A percentile compares a stretch with the other conserved stretches of the same genome.
These are phyloP conservation scores for Nebria ingens DNA, from an alignment of 1,140 invertebrate species.

Conservation along the genomic window DNA sequence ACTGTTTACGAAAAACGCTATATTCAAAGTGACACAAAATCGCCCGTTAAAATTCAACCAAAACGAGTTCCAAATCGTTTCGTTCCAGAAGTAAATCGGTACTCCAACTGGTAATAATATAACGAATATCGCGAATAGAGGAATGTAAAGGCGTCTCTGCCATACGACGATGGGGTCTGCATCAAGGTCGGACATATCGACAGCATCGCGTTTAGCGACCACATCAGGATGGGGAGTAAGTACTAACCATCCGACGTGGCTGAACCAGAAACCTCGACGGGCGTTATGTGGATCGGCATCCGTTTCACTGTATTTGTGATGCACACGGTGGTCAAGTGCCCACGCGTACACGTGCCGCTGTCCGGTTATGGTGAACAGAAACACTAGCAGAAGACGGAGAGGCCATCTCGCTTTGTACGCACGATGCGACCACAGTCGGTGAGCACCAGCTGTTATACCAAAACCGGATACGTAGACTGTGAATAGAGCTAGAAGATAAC, in stretches of 20 bases:
- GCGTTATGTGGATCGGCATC: constrained; percentile 76
- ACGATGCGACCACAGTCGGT: constrained; percentile 80
- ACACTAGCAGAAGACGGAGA: constrained; percentile 59
- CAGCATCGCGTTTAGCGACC: constrained; percentile 58
- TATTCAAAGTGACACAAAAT: constrained; percentile 75
- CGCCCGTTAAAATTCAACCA: constrained; percentile 74
- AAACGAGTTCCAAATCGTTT: constrained; percentile 66
- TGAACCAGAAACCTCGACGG: constrained; percentile 68
- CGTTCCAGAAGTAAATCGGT: constrained; percentile 76
- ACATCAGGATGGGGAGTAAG: constrained; percentile 69
- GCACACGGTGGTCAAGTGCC: constrained; percentile 71
- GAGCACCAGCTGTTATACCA: constrained; percentile 81
- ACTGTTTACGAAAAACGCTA: constrained; percentile 89
- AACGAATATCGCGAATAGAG: constrained; percentile 63
- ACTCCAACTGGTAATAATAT: constrained; percentile 68
- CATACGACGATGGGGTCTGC: constrained; percentile 76
- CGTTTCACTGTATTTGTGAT: constrained; percentile 75
- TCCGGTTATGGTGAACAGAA: constrained; percentile 73
- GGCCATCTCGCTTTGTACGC: constrained; percentile 79
- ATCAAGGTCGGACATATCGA: constrained; percentile 75
- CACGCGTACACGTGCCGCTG: constrained; percentile 67
- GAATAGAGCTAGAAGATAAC: constrained; percentile 45
- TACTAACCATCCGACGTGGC: constrained; percentile 72
- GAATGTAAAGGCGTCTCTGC: constrained; percentile 71
- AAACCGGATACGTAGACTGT: constrained; percentile 56